Percentiles rank a stretch among this genome's conserved stretches.
phyloP scores from a whole-genome alignment of 2,797 vertebrate species.

The Fringilla coelebs region DNA sequence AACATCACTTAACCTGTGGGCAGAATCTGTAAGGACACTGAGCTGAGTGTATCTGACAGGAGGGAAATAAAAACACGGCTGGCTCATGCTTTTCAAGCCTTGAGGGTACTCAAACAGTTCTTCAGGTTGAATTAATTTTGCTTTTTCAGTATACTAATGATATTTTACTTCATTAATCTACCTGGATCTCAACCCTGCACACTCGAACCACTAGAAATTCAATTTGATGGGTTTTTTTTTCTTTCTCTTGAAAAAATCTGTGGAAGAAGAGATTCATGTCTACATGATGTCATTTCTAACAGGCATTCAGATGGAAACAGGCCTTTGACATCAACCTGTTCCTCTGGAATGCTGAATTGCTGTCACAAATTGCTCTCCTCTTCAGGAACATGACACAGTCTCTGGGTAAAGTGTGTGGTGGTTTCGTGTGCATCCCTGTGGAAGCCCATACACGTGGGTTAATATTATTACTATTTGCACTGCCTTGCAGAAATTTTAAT shows the following conservation, averaged over 20 bases:
- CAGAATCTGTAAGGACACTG: background rate
- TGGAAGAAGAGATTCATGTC: background rate
- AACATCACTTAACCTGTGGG: background rate
- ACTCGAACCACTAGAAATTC: background rate
- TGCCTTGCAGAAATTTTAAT: background rate
- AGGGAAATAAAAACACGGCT: background rate
- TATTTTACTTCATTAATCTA: background rate
- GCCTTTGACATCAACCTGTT: background rate
- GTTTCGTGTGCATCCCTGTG: background rate
- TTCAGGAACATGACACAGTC: background rate
- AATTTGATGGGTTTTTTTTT: accelerated
- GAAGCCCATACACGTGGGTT: background rate
- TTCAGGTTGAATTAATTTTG: background rate
- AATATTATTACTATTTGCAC: background rate
- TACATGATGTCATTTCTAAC: background rate
- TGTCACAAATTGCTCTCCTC: background rate
- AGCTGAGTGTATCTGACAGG: background rate
- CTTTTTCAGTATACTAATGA: background rate
- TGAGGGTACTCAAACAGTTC: background rate
- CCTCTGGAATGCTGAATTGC: background rate
- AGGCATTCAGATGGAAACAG: background rate
- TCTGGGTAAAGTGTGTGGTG: background rate
- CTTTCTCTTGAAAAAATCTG: background rate
- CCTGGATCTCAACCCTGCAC: background rate
- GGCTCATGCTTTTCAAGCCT: background rate